Evolutionary conservation across 2,113 vertebrate species (phyloP).

Genomic region (Pleuronectes platessa): DNA sequence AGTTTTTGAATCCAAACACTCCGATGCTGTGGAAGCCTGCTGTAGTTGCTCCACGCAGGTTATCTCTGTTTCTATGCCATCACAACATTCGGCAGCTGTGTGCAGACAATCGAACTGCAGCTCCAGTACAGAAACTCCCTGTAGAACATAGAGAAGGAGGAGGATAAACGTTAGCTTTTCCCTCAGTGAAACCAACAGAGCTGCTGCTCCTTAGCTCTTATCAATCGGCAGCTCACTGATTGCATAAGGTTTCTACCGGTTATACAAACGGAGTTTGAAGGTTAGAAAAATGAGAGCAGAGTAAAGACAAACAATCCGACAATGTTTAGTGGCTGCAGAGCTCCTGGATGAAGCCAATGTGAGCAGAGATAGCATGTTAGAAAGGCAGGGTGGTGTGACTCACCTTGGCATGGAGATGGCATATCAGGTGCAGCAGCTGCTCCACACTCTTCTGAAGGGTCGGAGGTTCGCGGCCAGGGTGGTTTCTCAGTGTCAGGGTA

Average conservation of each 20-base stretch:
- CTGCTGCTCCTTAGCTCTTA: slow-evolving; percentile 54
- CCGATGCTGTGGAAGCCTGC: slow-evolving; percentile 12
- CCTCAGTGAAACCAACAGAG: slow-evolving; percentile 24
- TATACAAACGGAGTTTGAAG: slow-evolving; percentile 68
- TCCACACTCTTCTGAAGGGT: slow-evolving; percentile 80
- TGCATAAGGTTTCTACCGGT: slow-evolving; percentile 71
- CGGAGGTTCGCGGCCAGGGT: slow-evolving; percentile 58
- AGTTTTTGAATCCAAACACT: slow-evolving; percentile 44
- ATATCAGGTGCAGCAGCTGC: slow-evolving; percentile 77
- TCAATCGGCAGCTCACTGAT: slow-evolving; percentile 59
- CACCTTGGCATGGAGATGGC: slow-evolving; percentile 75
- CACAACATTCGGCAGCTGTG: slow-evolving; percentile 67
- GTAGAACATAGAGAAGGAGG: slow-evolving; percentile 46
- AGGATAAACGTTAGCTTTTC: slow-evolving; percentile 48
- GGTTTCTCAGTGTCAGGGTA: slow-evolving; percentile 83
- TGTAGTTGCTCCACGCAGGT: slow-evolving; percentile 54
- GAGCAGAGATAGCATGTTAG: slow-evolving; percentile 20
- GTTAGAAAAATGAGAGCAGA: slow-evolving; percentile 60
- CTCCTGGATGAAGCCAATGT: slow-evolving; percentile 21
- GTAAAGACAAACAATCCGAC: slow-evolving; percentile 68
- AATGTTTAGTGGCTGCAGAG: slow-evolving; percentile 36
- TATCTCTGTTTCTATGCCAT: slow-evolving; percentile 54
- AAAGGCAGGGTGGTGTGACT: slow-evolving; percentile 51
- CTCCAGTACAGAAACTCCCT: slow-evolving; percentile 75
- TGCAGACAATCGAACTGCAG: slow-evolving; percentile 72